Evolutionary conservation across 2,113 vertebrate species (phyloP).

Genomic region (Hippopotamus amphibius): DNA sequence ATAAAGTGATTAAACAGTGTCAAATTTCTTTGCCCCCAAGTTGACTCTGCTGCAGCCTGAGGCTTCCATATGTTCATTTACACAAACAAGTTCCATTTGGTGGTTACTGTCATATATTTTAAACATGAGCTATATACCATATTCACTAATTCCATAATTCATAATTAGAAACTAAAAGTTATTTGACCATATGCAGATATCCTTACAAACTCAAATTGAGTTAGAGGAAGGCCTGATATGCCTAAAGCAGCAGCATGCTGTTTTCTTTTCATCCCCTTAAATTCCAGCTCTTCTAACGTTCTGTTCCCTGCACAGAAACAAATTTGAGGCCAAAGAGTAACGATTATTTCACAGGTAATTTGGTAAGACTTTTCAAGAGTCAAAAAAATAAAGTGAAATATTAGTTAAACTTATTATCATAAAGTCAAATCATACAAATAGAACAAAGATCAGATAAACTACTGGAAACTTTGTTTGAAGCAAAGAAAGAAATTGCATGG

Average conservation of each 20-base stretch:
- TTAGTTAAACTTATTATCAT: slow-evolving; percentile 23
- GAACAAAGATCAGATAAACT: not conserved
- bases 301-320: slow-evolving; percentile 33
- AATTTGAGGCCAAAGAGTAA: slow-evolving; percentile 1
- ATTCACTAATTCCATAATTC: slow-evolving; percentile 43
- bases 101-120: slow-evolving; percentile 63
- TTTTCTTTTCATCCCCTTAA: slow-evolving; percentile 50
- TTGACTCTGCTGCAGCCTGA: slow-evolving; percentile 8
- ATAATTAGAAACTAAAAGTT: slow-evolving; percentile 21
- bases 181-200: not conserved
- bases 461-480: not conserved
- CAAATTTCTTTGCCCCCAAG: slow-evolving; percentile 36
- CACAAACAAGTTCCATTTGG: slow-evolving; percentile 43
- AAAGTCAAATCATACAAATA: slow-evolving; percentile 41
- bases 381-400: slow-evolving; percentile 44
- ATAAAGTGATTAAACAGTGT: slow-evolving; percentile 64
- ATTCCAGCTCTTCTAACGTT: not conserved
- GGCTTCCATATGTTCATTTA: slow-evolving; percentile 63
- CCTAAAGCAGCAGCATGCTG: not conserved
- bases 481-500: not conserved
- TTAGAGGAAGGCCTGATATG: not conserved
- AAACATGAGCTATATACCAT: slow-evolving; percentile 56
- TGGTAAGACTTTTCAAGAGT: not conserved
- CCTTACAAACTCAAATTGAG: not conserved
- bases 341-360: slow-evolving; percentile 15